Conservation (phyloP, 2,113 vertebrate genomes). For the Raphicerus campestris region DNA sequence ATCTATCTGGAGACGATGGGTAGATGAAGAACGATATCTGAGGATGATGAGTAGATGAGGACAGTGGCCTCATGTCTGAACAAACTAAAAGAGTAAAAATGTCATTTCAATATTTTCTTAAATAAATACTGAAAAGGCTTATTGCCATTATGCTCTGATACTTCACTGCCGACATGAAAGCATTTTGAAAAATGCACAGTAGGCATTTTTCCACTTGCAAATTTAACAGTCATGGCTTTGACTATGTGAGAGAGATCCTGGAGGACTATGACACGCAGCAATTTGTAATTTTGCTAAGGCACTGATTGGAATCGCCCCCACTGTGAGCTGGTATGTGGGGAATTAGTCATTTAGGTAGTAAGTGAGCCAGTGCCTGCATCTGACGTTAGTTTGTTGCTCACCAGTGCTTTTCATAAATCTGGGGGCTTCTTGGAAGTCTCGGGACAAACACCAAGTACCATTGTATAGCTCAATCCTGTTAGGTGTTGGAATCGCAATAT, state of each 20-base stretch:
- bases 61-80: background rate
- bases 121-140: background rate
- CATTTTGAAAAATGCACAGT: slow-evolving; percentile 3
- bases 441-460: background rate
- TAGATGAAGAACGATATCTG: background rate
- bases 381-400: background rate
- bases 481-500: background rate
- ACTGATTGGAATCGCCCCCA: background rate
- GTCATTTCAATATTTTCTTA: background rate
- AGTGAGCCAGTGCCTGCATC: background rate
- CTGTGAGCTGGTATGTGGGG: background rate
- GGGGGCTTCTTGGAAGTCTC: background rate
- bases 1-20: background rate
- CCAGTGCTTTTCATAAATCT: background rate
- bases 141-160: background rate
- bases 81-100: background rate
- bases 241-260: background rate
- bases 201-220: slow-evolving; percentile 7
- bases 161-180: background rate
- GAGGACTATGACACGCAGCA: background rate
- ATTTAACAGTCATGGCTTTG: slow-evolving; percentile 14
- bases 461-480: background rate
- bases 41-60: background rate
- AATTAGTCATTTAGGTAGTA: background rate
- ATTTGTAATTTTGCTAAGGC: slow-evolving; percentile 12